phyloP scores from a whole-genome alignment of 2,888 invertebrate species.

The Gandaritis pyraliata region DNA sequence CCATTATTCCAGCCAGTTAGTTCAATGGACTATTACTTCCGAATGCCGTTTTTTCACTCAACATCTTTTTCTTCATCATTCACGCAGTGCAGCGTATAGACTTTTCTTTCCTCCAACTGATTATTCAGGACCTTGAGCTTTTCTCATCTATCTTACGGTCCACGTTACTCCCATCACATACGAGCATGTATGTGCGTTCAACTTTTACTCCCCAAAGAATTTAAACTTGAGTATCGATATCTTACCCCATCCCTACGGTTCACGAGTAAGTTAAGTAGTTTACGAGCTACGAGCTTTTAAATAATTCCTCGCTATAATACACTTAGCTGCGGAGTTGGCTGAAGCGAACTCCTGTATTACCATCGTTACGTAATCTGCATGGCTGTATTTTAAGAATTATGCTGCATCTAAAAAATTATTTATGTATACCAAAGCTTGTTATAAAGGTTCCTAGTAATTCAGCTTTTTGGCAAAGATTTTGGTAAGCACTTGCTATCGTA shows the following conservation, averaged over 20 bases:
- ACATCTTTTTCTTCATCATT: no score
- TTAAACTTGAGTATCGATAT: background rate
- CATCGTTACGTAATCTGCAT: conserved; percentile 12
- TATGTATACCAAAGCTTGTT: background rate
- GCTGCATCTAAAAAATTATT: conserved; percentile 2
- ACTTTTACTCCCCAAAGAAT: no score
- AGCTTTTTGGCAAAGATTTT: conserved; percentile 19
- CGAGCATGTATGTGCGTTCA: no score
- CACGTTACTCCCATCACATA: no score
- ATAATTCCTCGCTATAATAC: conserved; percentile 39
- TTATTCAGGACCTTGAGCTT: no score
- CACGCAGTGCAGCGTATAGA: no score
- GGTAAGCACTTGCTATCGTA: no score
- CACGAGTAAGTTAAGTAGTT: conserved; percentile 38
- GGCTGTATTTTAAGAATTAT: background rate
- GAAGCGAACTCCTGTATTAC: conserved; percentile 15
- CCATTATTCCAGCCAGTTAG: no score
- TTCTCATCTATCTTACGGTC: no score
- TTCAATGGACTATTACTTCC: no score
- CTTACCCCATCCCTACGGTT: conserved; percentile 16
- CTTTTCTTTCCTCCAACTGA: no score
- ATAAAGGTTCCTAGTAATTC: background rate
- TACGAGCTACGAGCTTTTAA: conserved; percentile 34
- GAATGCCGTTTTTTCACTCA: no score
- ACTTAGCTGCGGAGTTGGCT: conserved; percentile 25